Evolutionary conservation across 2,113 vertebrate species (phyloP).

Genomic region (Muscicapa adusta): DNA sequence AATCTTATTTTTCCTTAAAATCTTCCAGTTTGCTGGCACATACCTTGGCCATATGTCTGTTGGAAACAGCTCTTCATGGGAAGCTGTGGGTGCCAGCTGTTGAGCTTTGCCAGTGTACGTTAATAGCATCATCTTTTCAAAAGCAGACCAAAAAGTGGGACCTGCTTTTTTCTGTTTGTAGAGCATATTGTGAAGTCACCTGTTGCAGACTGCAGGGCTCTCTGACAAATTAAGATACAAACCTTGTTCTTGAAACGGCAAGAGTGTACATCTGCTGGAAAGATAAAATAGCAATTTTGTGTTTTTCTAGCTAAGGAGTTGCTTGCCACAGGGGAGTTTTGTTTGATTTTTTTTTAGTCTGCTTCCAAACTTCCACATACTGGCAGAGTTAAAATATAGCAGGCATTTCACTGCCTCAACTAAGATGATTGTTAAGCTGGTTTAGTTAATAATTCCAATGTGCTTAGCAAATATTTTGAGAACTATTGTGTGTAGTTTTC

Average conservation of each 20-base stretch:
- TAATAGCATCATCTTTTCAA: not conserved
- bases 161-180: not conserved
- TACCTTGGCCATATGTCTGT: not conserved
- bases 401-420: not conserved
- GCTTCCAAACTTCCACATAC: not conserved
- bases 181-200: slow-evolving; percentile 10
- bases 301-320: not conserved
- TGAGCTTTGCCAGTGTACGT: not conserved
- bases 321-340: not conserved
- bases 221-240: not conserved
- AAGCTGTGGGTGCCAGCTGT: slow-evolving; percentile 16
- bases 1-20: not conserved
- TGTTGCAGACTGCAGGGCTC: not conserved
- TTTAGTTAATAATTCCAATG: not conserved
- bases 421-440: not conserved
- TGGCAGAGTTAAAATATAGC: not conserved
- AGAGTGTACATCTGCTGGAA: not conserved
- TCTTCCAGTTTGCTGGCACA: not conserved
- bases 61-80: not conserved
- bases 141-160: not conserved
- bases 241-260: not conserved
- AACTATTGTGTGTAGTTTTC: not conserved
- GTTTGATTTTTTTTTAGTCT: not conserved
- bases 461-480: not conserved
- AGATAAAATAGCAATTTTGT: not conserved